A percentile compares a stretch with the other conserved stretches of the same genome.
Evolutionary conservation across 2,888 invertebrate genomes (phyloP).

Genomic region (Phragmatobia fuliginosa): DNA sequence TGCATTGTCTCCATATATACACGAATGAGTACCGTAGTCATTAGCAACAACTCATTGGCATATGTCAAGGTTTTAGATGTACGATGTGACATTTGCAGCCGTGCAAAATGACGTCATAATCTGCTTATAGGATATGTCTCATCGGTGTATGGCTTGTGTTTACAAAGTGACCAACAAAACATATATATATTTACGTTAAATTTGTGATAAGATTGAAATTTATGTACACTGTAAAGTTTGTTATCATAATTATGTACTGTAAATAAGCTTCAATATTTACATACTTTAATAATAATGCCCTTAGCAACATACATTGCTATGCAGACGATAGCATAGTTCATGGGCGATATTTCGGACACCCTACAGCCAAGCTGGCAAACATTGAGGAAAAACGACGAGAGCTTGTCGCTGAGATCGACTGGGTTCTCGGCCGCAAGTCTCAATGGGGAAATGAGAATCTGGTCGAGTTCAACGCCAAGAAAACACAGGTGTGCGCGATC

Average conservation of each 20-base stretch:
- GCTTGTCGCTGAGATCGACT: no score
- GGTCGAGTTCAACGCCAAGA: no score
- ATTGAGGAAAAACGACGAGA: no score
- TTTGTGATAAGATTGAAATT: constrained; percentile 1
- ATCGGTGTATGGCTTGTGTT: constrained; percentile 5
- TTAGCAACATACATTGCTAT: no score
- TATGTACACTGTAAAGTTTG: background rate
- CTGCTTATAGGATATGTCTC: constrained; percentile 31
- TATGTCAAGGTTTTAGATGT: constrained; percentile 42
- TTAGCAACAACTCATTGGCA: constrained; percentile 47
- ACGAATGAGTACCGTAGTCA: constrained; percentile 41
- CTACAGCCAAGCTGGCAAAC: no score
- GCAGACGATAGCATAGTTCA: no score
- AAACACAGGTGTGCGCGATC: no score
- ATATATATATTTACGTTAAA: background rate
- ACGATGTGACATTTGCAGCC: constrained; percentile 26
- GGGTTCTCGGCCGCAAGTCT: no score
- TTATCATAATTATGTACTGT: background rate
- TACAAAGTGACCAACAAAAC: constrained; percentile 8
- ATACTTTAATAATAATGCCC: no score
- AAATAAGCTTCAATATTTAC: background rate
- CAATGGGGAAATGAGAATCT: no score
- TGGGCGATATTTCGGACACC: no score
- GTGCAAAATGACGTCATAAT: constrained; percentile 42
- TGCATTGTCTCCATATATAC: constrained; percentile 5